Base-by-base conservation (phyloP, 2,797 vertebrate genomes). In the Mus spretus region DNA sequence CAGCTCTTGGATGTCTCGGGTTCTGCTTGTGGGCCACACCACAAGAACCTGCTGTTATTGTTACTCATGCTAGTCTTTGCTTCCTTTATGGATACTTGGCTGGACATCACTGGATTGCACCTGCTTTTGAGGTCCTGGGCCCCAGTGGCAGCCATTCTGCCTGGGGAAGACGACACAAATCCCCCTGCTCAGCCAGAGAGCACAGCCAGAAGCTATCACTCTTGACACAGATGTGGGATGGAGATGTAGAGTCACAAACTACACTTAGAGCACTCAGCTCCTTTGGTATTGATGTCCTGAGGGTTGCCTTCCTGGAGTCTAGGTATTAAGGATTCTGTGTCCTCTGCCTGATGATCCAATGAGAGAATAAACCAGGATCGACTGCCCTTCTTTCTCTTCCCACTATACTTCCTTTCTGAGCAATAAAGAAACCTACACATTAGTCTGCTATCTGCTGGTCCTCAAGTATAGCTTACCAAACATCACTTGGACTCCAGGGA, bases 271-370 rank as follows among this genome's bases (percentile, higher is more conserved):
- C 24, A 65, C 59, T 15, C 80, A 74, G n/a, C 79, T 95, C 17
- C n/a, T 87, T 92, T 31, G 63, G 47, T 72, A 90, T 78, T n/a
- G 31, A 55, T 59, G 57, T 95, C 34, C n/a, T 94, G 34, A 80
- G 59, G 75, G 82, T 79, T 34, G 53, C 31, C 31, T 77, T 67
- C 74, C 80, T 15, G 89, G 55, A 59, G 34, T 88, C n/a, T 55
- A 67, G 55, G 31, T 81, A 81, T 10, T 31, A 19, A 88, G 14
- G 61, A 92, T 70, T 74, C 55, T 65, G 77, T 88, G n/a, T 61
- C 22, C 19, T 50, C 37, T 93, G 28, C 26, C 28, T 79, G 63
- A 83, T 44, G 26, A 91, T 53, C 26, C 79, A 78, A 57, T 8
- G 22, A 47, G 22, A 95, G n/a, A 55, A 67, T 93, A 93, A 44